These are phyloP conservation scores for Rhabdomys dilectus DNA, from an alignment of 2,113 vertebrate genomes.

Conservation along the genomic window DNA sequence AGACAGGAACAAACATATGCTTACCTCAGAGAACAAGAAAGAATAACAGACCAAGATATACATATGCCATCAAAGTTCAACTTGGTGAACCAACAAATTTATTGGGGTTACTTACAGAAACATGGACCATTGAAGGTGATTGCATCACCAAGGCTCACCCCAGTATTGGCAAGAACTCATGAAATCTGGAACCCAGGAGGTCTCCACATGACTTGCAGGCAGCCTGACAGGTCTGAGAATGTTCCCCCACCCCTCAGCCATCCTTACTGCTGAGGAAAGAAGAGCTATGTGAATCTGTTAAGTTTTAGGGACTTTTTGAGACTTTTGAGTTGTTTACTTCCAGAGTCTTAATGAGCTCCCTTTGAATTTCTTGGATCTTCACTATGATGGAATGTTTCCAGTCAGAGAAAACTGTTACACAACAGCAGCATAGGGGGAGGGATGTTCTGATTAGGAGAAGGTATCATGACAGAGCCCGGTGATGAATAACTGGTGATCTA, in stretches of 20 bases:
- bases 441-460: background rate
- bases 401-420: background rate
- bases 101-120: background rate
- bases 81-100: background rate
- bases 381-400: background rate
- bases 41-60: too few species aligned
- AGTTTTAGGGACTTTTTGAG: background rate
- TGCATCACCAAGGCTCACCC: background rate
- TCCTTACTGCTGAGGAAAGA: background rate
- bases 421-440: background rate
- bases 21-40: background rate
- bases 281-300: too few species aligned
- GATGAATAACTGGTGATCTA: too few species aligned
- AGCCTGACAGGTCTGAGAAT: background rate
- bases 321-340: background rate
- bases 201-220: background rate
- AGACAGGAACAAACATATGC: background rate
- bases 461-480: too few species aligned
- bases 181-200: background rate
- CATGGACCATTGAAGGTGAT: background rate
- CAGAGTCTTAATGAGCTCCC: background rate
- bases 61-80: background rate
- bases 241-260: rapidly evolving
- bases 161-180: background rate
- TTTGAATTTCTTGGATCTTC: background rate